Evolutionary conservation across 2,797 vertebrate genomes (phyloP).

Genomic region (Muscicapa comitata): DNA sequence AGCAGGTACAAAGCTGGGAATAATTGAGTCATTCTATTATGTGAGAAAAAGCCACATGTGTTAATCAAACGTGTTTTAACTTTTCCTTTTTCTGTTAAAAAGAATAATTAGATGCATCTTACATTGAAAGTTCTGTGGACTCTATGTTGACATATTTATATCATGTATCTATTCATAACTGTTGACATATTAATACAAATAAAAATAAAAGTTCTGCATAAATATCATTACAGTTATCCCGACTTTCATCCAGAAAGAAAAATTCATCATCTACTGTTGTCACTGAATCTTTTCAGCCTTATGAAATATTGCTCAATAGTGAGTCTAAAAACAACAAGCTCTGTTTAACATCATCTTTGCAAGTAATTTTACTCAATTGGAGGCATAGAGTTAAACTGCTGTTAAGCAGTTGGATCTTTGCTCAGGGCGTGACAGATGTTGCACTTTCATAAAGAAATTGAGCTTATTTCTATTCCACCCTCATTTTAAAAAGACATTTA

Average conservation of each 20-base stretch:
- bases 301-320: not conserved
- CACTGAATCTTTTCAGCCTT: not conserved
- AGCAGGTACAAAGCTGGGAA: not conserved
- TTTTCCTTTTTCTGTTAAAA: not conserved
- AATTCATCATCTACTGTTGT: not conserved
- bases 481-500: not conserved
- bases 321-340: not conserved
- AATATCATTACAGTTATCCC: not conserved
- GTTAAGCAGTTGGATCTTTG: not conserved
- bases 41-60: not conserved
- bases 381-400: not conserved
- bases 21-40: fast-evolving
- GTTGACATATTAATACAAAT: not conserved
- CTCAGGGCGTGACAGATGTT: not conserved
- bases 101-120: not conserved
- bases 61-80: not conserved
- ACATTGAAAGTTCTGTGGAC: not conserved
- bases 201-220: not conserved
- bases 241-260: not conserved
- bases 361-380: not conserved
- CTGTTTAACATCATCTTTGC: not conserved
- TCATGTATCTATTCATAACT: not conserved
- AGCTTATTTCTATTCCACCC: not conserved
- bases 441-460: not conserved
- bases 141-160: not conserved